Evolutionary conservation across 2,797 vertebrate genomes (phyloP).

Genomic region (Pelobates cultripes): DNA sequence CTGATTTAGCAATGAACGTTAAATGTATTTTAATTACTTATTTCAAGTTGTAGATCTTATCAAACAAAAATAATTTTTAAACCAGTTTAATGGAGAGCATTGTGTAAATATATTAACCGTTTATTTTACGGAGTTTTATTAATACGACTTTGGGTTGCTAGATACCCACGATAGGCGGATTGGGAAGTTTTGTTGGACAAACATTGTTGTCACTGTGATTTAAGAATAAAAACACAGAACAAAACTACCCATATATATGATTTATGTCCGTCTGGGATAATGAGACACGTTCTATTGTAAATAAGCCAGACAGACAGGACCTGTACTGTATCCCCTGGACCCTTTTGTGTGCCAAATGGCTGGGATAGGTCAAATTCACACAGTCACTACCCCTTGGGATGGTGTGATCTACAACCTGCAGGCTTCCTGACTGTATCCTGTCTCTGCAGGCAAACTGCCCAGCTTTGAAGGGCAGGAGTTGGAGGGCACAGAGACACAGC

Average conservation of each 20-base stretch:
- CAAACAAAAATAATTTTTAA: too few species aligned
- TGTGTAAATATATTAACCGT: too few species aligned
- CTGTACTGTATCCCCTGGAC: slow-evolving; percentile 19
- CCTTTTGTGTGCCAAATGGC: slow-evolving; percentile 25
- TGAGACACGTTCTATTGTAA: slow-evolving; percentile 47
- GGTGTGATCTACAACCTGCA: slow-evolving; percentile 53
- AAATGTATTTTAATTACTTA: too few species aligned
- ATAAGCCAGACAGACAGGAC: slow-evolving; percentile 31
- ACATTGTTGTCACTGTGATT: not conserved
- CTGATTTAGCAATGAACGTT: too few species aligned
- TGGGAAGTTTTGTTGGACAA: not conserved
- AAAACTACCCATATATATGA: slow-evolving; percentile 27
- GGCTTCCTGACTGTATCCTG: slow-evolving; percentile 52
- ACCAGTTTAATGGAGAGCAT: too few species aligned
- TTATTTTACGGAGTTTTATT: too few species aligned
- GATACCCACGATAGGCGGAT: not conserved
- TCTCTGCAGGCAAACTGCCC: slow-evolving; percentile 39
- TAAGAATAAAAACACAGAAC: slow-evolving; percentile 25
- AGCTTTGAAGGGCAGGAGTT: slow-evolving; percentile 17
- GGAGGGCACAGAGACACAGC: slow-evolving; percentile 16
- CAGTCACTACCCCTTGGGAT: slow-evolving; percentile 29
- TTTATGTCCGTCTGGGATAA: slow-evolving; percentile 33
- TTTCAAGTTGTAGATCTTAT: too few species aligned
- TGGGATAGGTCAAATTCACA: slow-evolving; percentile 51
- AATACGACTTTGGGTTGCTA: too few species aligned